These are phyloP conservation scores for Drosophila neotestacea DNA, from an alignment of 2,888 invertebrate species.

Conservation along the genomic window DNA sequence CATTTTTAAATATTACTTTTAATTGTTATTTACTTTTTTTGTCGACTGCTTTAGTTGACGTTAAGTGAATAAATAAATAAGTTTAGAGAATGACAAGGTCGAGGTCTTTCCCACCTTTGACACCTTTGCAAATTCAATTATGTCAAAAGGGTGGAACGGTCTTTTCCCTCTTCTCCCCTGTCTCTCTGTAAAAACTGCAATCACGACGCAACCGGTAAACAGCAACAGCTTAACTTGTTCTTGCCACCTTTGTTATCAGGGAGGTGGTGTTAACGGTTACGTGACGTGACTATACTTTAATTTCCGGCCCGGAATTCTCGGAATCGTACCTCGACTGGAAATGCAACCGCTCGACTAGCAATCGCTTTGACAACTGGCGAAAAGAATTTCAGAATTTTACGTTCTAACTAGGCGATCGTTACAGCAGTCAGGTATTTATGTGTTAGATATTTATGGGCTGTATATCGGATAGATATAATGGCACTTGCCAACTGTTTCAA, in stretches of 20 bases:
- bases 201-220: slow-evolving; percentile 37
- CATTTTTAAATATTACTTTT: no score
- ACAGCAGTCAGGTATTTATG: slow-evolving; percentile 1
- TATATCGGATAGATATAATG: slow-evolving; percentile 6
- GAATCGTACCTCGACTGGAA: slow-evolving; percentile 20
- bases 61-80: background rate
- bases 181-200: slow-evolving; percentile 28
- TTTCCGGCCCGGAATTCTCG: slow-evolving; percentile 13
- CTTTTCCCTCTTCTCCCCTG: background rate
- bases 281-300: slow-evolving; percentile 11
- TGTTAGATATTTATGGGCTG: background rate
- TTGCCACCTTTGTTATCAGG: slow-evolving; percentile 6
- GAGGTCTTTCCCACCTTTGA: slow-evolving; percentile 1
- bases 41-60: no score
- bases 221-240: slow-evolving; percentile 66
- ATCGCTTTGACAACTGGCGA: slow-evolving; percentile 39
- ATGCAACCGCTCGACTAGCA: slow-evolving; percentile 40
- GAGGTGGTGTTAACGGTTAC: slow-evolving; percentile 38
- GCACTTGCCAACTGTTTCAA: slow-evolving; percentile 41
- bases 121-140: slow-evolving; percentile 66
- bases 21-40: no score
- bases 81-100: slow-evolving; percentile 24
- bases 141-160: slow-evolving; percentile 8
- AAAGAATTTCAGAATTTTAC: slow-evolving; percentile 8
- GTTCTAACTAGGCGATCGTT: slow-evolving; percentile 45